Base-by-base conservation (phyloP, 1,140 invertebrate genomes). In the Matsumurasca onukii region DNA sequence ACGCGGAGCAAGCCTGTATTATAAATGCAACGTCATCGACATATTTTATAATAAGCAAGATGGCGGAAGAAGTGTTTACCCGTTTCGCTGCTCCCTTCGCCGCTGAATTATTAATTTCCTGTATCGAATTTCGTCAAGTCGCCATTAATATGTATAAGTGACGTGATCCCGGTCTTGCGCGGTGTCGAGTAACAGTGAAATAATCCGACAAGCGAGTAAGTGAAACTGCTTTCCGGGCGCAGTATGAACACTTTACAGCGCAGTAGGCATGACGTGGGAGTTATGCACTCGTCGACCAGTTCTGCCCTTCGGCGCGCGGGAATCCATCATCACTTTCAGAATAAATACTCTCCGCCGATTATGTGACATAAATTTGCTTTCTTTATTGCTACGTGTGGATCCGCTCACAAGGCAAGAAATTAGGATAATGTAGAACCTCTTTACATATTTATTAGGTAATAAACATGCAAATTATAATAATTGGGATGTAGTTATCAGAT, bases 41-140 rank as follows among this genome's bases (percentile, higher is more conserved):
- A n/a, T n/a, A n/a, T n/a, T 59, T 59, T 59, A 59, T 59, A 59
- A 29, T 29, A 59, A 13, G 55, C 55, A 29, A 29, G 30, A 59
- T 59, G 55, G 55, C 55, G 55, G 55, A 59, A 59, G 55, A 29
- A 59, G 55, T 59, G 55, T 59, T 22, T 24, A 59, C 55, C 15
- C 49, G 13, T 12, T 5, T 5, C 12, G 12, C 22, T 13, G 25
- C 55, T 29, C 55, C 24, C 55, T 13, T 22, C 25, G 55, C 55
- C 55, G 55, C 55, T 59, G 15, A 59, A 59, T 59, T 59, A 59
- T 59, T 59, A 59, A 59, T 59, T 59, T 59, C 55, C 55, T 59
- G 55, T 59, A 59, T 59, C 55, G 24, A 59, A 59, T 59, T 59
- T 59, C 55, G 22, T 59, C 25, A 59, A 59, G 2, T 5, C 55